A percentile compares a stretch with the other conserved stretches of the same genome.
Conservation (phyloP, 2,797 vertebrate species). For the Acridotheres tristis region DNA sequence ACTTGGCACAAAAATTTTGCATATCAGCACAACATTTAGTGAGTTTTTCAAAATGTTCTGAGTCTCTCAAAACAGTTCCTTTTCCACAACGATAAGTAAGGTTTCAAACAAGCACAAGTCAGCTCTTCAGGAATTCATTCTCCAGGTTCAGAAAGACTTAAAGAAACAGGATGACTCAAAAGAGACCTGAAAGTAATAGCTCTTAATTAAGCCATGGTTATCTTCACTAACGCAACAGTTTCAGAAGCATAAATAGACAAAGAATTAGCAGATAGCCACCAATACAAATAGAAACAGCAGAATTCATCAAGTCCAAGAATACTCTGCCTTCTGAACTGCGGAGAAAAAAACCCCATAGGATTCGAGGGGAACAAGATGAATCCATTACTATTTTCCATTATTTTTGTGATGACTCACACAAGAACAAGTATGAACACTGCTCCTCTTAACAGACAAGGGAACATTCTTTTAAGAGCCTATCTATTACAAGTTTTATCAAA, state of each 20-base stretch:
- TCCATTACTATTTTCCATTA: neutral
- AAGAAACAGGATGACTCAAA: neutral
- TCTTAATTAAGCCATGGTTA: neutral
- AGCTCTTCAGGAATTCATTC: neutral
- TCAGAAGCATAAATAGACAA: neutral
- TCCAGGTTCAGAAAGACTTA: neutral
- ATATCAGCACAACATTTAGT: neutral
- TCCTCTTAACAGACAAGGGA: neutral
- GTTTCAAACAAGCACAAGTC: neutral
- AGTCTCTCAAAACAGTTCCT: neutral
- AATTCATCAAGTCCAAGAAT: neutral
- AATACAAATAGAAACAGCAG: neutral
- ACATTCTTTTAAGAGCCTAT: neutral
- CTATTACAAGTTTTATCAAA: neutral
- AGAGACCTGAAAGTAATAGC: neutral
- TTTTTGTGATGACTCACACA: neutral
- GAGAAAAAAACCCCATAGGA: fast-evolving
- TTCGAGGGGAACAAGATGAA: neutral
- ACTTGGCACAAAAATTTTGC: neutral
- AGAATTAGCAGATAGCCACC: neutral
- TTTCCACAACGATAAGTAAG: neutral
- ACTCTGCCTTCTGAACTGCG: neutral
- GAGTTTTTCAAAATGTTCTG: neutral
- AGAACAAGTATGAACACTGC: neutral
- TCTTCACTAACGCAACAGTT: neutral